These are phyloP conservation scores for Cheirogaleus medius DNA, from an alignment of 2,113 vertebrate species.

Conservation along the genomic window DNA sequence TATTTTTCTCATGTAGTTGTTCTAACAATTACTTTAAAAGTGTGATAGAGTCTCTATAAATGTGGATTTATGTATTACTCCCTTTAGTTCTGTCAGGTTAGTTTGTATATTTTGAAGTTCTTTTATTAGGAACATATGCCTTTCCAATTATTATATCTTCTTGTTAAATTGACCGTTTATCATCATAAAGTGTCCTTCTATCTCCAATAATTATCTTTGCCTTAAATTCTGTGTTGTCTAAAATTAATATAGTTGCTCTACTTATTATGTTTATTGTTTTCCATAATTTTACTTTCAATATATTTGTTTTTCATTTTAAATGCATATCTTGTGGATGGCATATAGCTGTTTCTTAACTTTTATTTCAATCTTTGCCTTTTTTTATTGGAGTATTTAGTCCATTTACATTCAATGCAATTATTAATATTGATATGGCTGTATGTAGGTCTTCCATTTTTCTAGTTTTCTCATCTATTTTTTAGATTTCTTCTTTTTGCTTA, in stretches of 20 bases:
- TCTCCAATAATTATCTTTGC: not conserved
- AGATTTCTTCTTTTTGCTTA: not conserved
- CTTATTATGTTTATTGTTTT: not conserved
- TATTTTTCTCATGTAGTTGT: not conserved
- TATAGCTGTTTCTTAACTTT: not conserved
- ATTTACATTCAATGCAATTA: not conserved
- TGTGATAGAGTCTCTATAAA: not conserved
- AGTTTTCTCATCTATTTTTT: not conserved
- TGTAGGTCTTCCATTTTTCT: not conserved
- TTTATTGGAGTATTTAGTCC: not conserved
- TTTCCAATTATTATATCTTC: not conserved
- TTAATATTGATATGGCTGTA: not conserved
- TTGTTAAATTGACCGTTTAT: not conserved
- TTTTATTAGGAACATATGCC: not conserved
- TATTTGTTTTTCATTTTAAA: not conserved
- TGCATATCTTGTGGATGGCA: not conserved
- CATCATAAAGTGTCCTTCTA: not conserved
- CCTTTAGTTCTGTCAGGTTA: not conserved
- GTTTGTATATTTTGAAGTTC: not conserved
- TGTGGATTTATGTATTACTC: not conserved
- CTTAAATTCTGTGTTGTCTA: not conserved
- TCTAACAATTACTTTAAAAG: not conserved
- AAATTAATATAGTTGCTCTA: not conserved
- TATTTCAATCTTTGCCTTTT: not conserved
- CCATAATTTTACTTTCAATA: not conserved